Evolutionary conservation across 2,113 vertebrate genomes (phyloP).

Genomic region (Myrmecobius fasciatus): DNA sequence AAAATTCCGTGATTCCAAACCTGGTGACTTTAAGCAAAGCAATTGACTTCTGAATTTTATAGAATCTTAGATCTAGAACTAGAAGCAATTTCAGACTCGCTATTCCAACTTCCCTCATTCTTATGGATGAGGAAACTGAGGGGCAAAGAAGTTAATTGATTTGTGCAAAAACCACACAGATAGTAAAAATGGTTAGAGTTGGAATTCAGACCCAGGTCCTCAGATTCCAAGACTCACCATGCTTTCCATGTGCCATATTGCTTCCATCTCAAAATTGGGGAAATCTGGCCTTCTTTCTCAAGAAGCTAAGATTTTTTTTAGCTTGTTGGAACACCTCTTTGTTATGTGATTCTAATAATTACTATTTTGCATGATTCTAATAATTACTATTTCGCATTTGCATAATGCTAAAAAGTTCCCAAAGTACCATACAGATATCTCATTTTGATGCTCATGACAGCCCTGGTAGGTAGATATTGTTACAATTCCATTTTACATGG

Average conservation of each 20-base stretch:
- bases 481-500: not conserved
- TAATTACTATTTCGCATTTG: not conserved
- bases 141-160: not conserved
- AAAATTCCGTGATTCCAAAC: not conserved
- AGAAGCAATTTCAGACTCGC: not conserved
- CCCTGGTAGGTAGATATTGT: not conserved
- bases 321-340: not conserved
- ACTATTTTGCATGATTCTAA: not conserved
- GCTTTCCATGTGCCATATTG: not conserved
- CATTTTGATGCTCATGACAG: not conserved
- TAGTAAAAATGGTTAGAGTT: not conserved
- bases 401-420: not conserved
- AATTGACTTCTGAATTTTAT: not conserved
- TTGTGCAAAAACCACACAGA: not conserved
- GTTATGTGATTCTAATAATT: not conserved
- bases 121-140: not conserved
- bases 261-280: not conserved
- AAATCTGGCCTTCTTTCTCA: not conserved
- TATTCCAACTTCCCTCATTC: not conserved
- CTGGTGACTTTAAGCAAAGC: not conserved
- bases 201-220: not conserved
- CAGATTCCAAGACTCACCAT: not conserved
- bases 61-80: not conserved
- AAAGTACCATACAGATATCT: not conserved
- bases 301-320: not conserved